Evolutionary conservation across 2,797 vertebrate genomes (phyloP).

Genomic region (Todus mexicanus): DNA sequence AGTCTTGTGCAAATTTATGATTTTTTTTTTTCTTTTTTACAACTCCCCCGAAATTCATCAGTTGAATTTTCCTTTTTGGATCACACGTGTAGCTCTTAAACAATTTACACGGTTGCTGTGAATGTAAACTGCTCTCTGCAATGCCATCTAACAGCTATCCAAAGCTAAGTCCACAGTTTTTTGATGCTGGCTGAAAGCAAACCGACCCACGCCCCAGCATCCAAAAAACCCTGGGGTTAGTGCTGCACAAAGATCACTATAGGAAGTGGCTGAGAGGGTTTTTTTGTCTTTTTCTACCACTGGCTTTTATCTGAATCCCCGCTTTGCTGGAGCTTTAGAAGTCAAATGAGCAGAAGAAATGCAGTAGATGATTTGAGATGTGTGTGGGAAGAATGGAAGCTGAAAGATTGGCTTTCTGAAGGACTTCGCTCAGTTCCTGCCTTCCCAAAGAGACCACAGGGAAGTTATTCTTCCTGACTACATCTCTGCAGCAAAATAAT

Average conservation of each 20-base stretch:
- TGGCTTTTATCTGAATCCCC: conserved; percentile 45
- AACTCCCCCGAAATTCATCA: not conserved
- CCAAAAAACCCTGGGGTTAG: conserved; percentile 43
- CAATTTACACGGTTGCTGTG: not conserved
- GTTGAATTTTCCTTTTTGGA: not conserved
- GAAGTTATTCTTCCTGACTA: conserved; percentile 46
- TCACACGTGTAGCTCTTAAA: not conserved
- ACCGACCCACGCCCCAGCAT: not conserved
- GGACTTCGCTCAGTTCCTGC: conserved; percentile 45
- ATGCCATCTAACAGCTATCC: not conserved
- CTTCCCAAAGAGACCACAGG: not conserved
- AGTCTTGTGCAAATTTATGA: not conserved
- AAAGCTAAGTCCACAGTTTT: not conserved
- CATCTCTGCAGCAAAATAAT: conserved; percentile 19
- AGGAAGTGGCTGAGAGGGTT: not conserved
- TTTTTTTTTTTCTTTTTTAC: not conserved
- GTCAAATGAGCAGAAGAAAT: conserved; percentile 67
- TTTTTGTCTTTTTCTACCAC: not conserved
- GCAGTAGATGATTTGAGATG: conserved; percentile 54
- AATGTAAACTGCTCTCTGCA: not conserved
- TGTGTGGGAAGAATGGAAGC: conserved; percentile 55
- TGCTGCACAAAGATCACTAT: conserved; percentile 45
- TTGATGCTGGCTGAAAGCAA: conserved; percentile 21
- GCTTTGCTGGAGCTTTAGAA: conserved; percentile 59
- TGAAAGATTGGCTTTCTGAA: conserved; percentile 42